Base-by-base conservation (phyloP, 2,113 vertebrate genomes). In the Grantiella picta region DNA sequence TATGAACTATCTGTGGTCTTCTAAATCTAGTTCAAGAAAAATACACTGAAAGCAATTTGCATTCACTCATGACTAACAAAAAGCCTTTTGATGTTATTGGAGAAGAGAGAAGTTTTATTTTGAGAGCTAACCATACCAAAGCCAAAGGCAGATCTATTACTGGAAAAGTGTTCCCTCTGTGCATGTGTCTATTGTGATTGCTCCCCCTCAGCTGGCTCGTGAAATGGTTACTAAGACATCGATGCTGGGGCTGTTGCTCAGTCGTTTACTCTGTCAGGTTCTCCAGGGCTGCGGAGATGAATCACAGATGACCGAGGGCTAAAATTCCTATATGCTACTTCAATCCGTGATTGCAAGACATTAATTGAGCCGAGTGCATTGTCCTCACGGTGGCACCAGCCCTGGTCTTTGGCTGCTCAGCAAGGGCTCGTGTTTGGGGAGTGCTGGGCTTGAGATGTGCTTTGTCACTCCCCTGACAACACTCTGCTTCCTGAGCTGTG, bases 21-120 rank as follows among this genome's bases (percentile, higher is more conserved):
- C 78, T 79, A 86, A 92, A 91, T 57, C 12, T 81, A 83, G 33
- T 73, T 90, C 56, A 96, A 86, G 69, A 84, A 94, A 91, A 89
- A 65, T 17, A 83, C 15, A 22, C 47, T n/a, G 64, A 89, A 63
- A 75, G 64, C 72, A 81, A 70, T 81, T 86, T 89, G 44, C 42
- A 70, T 84, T 86, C 76, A 71, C 35, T 90, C 47, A 49, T 31
- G 80, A 70, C 63, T 76, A 70, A 90, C 38, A 90, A 83, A 90
- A 61, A 1, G 25, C 52, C 47, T 84, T 95, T 73, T 59, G 84
- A 75, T 82, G 84, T 70, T 42, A 71, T 3, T 52, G 53, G 65
- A 68, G 91, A 91, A 60, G 44, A 69, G 10, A 28, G 72, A 61
- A 47, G n/a, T 73, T 91, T 94, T 68, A 68, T 75, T 92, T 64